These are phyloP conservation scores for Choristoneura rosaceana DNA, from an alignment of 2,888 invertebrate genomes.

Conservation along the genomic window DNA sequence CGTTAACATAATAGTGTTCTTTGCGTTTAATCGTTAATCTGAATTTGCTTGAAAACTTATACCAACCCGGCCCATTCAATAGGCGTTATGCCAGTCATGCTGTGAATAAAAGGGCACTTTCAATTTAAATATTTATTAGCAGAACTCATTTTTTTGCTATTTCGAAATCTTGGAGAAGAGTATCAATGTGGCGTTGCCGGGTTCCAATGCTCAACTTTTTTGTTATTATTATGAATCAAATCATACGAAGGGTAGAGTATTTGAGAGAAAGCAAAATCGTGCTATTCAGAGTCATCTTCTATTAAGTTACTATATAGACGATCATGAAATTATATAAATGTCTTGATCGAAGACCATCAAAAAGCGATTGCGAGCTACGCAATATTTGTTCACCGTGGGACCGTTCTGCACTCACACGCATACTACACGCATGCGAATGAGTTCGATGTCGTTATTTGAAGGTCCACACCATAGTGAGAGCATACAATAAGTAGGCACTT, in stretches of 20 bases:
- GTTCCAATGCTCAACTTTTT: no score
- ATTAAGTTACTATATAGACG: conserved; percentile 28
- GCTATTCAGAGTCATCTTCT: conserved; percentile 27
- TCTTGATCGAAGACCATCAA: conserved; percentile 40
- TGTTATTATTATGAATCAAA: no score
- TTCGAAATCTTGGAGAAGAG: neutral
- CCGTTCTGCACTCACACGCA: conserved; percentile 30
- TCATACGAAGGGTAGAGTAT: no score
- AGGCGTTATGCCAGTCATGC: conserved; percentile 52
- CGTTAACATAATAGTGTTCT: conserved; percentile 48
- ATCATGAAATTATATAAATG: conserved; percentile 35
- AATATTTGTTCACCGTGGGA: conserved; percentile 34
- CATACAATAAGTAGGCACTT: neutral
- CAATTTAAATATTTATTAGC: conserved; percentile 59
- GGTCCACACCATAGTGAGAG: neutral
- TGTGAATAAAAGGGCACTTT: conserved; percentile 52
- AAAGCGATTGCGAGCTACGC: conserved; percentile 33
- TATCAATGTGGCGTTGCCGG: neutral
- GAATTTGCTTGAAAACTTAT: conserved; percentile 49
- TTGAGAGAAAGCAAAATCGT: conserved; percentile 34
- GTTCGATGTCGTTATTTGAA: conserved; percentile 22
- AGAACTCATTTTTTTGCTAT: conserved; percentile 27
- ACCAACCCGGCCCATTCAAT: conserved; percentile 49
- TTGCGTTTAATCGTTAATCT: conserved; percentile 45
- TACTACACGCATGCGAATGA: conserved; percentile 12